Evolutionary conservation across 2,797 vertebrate species (phyloP).

Genomic region (Threskiornis aethiopicus): DNA sequence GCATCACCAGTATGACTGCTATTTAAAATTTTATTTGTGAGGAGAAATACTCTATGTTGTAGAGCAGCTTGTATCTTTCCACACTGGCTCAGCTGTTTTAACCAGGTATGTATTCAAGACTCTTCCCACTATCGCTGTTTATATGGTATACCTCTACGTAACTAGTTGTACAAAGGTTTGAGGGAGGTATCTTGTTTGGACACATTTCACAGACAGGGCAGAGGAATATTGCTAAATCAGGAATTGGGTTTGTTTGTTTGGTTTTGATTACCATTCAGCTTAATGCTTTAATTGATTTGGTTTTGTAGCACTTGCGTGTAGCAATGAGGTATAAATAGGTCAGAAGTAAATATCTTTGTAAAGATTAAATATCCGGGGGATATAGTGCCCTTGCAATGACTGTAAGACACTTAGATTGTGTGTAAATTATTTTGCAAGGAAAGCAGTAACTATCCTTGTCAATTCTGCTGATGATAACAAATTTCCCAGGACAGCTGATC

Average conservation of each 20-base stretch:
- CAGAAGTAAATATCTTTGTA: background rate
- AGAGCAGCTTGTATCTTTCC: background rate
- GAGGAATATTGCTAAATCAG: background rate
- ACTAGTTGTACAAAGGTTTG: background rate
- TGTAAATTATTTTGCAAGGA: constrained; percentile 2
- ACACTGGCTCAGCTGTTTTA: background rate
- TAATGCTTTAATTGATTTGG: background rate
- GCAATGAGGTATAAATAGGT: background rate
- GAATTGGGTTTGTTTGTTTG: background rate
- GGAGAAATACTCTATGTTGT: background rate
- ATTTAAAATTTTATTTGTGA: background rate
- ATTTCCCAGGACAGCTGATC: background rate
- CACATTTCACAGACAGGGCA: background rate
- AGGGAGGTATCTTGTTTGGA: background rate
- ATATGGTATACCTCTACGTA: accelerated
- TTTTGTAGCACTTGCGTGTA: background rate
- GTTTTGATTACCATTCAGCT: background rate
- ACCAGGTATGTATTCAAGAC: background rate
- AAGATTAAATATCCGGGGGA: background rate
- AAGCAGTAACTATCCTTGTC: background rate
- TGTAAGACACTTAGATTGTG: background rate
- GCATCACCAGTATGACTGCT: background rate
- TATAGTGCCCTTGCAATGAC: background rate
- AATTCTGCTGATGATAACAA: background rate
- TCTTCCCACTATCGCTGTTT: background rate